Conservation (phyloP, 2,888 invertebrate genomes). For the Folsomia manolachei region DNA sequence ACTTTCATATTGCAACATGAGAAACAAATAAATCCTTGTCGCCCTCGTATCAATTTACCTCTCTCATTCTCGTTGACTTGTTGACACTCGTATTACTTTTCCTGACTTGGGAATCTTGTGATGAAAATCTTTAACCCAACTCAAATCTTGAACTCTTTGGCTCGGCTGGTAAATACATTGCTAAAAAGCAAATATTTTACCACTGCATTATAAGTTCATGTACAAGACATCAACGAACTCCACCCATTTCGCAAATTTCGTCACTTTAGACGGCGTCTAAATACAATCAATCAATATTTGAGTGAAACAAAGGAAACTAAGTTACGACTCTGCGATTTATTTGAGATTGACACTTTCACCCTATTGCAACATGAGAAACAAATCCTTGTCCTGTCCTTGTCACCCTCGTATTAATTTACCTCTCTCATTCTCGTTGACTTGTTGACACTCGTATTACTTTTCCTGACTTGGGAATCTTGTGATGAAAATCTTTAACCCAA, state of each 20-base stretch:
- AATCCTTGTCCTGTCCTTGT: background rate
- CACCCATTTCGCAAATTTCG: too few relatives aligned
- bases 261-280: too few relatives aligned
- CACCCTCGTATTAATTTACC: background rate
- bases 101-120: too few relatives aligned
- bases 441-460: background rate
- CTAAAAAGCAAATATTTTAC: too few relatives aligned
- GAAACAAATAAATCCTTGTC: background rate
- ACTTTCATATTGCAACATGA: background rate
- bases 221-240: too few relatives aligned
- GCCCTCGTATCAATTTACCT: background rate
- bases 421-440: background rate
- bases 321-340: too few relatives aligned
- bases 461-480: too few relatives aligned
- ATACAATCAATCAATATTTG: background rate
- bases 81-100: background rate
- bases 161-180: too few relatives aligned
- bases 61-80: background rate
- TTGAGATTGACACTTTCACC: conserved; percentile 3
- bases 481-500: too few relatives aligned
- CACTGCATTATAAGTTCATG: too few relatives aligned
- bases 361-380: background rate
- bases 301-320: too few relatives aligned
- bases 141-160: background rate
- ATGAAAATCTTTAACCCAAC: too few relatives aligned